Conservation (phyloP, 2,113 vertebrate genomes). For the Dolichotis patagonum region DNA sequence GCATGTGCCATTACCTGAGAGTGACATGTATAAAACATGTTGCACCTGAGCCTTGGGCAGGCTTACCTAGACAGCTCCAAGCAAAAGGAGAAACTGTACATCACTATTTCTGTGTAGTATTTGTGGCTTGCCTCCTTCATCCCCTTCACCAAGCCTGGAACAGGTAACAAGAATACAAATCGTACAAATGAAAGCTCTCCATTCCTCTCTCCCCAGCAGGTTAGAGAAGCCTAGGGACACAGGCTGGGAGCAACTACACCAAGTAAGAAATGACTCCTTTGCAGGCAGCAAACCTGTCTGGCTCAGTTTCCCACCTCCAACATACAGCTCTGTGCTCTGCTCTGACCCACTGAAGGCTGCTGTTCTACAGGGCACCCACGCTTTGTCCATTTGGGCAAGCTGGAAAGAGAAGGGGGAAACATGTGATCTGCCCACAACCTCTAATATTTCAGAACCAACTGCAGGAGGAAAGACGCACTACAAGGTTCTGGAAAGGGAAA, state of each 20-base stretch:
- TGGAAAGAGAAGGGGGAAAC: rapidly evolving
- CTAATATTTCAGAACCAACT: background rate
- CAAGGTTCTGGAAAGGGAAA: background rate
- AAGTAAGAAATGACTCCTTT: background rate
- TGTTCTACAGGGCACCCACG: background rate
- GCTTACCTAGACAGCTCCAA: background rate
- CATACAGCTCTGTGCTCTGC: background rate
- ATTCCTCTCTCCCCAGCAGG: background rate
- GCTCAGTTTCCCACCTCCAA: background rate
- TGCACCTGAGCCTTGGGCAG: background rate
- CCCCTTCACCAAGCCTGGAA: background rate
- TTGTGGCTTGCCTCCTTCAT: background rate
- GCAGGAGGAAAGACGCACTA: background rate
- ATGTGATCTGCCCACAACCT: background rate
- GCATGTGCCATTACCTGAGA: background rate
- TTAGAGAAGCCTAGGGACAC: background rate
- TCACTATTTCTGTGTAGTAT: background rate
- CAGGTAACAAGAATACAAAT: background rate
- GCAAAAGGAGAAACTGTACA: background rate
- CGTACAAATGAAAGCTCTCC: background rate
- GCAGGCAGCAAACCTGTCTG: background rate
- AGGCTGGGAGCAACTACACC: background rate
- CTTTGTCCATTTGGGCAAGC: background rate
- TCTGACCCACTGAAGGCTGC: background rate
- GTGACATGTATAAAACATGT: background rate